These are phyloP conservation scores for Adoxophyes honmai DNA, from an alignment of 1,140 invertebrate species.

Conservation along the genomic window DNA sequence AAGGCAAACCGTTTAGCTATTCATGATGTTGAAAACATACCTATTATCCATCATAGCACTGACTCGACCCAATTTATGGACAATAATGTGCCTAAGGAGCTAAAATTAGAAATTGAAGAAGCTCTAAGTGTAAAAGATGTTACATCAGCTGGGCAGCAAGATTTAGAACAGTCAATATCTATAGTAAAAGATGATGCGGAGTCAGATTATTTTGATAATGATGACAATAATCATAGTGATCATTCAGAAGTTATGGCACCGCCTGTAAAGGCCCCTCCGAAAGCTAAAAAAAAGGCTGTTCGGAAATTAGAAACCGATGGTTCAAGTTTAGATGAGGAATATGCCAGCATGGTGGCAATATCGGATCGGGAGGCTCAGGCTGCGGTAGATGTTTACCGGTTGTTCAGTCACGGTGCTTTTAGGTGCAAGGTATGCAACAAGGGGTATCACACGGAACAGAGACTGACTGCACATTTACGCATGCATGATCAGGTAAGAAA, in stretches of 20 bases:
- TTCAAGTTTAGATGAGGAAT: constrained; percentile 50
- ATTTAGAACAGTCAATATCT: constrained; percentile 15
- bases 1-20: constrained; percentile 34
- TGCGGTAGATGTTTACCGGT: constrained; percentile 52
- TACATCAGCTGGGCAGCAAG: not conserved
- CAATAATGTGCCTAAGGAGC: not conserved
- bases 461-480: constrained; percentile 45
- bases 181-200: constrained; percentile 2
- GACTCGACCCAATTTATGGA: not conserved
- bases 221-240: constrained; percentile 25
- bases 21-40: constrained; percentile 32
- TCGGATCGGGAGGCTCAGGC: constrained; percentile 51
- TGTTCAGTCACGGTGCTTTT: constrained; percentile 46
- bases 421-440: constrained; percentile 46
- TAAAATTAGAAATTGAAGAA: constrained; percentile 14
- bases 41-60: constrained; percentile 44
- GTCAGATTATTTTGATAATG: constrained; percentile 20
- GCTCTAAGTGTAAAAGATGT: constrained; percentile 17
- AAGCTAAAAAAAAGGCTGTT: constrained; percentile 26
- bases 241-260: constrained; percentile 12
- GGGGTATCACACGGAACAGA: constrained; percentile 44
- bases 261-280: constrained; percentile 1
- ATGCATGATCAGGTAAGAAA: constrained; percentile 62
- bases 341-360: constrained; percentile 51
- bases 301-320: constrained; percentile 32